Conservation (phyloP, 2,113 vertebrate species). For the Hiodon tergisus region DNA sequence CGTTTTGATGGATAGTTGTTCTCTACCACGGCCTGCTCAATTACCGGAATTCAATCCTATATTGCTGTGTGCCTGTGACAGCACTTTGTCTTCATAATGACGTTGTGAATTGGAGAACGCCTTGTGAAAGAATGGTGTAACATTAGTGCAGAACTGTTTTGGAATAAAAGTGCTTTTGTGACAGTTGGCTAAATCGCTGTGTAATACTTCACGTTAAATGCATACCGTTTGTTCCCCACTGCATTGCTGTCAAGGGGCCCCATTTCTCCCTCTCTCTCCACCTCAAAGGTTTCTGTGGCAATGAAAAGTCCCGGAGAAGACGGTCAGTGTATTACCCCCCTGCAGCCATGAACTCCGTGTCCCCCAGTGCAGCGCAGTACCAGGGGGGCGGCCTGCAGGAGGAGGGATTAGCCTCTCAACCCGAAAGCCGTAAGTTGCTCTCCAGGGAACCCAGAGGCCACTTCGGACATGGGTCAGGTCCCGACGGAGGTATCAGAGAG, state of each 20-base stretch:
- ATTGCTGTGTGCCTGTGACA: neutral
- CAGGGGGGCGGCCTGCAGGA: constrained; percentile 60
- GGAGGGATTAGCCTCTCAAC: constrained; percentile 49
- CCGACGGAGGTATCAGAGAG: constrained; percentile 38
- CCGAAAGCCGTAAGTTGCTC: constrained; percentile 41
- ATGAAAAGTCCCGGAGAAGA: constrained; percentile 36
- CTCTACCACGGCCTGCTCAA: too few relatives aligned
- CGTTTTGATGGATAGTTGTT: too few relatives aligned
- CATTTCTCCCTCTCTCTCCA: neutral
- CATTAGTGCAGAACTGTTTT: neutral
- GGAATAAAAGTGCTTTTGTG: too few relatives aligned
- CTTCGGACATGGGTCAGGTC: constrained; percentile 33
- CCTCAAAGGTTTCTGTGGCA: constrained; percentile 40
- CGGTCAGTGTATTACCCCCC: constrained; percentile 26
- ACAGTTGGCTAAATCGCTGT: too few relatives aligned
- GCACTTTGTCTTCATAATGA: neutral
- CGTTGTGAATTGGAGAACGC: too few relatives aligned
- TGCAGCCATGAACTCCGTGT: constrained; percentile 76
- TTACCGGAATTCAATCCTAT: too few relatives aligned
- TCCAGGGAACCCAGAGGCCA: constrained; percentile 49
- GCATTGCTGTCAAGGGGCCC: too few relatives aligned
- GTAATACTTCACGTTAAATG: too few relatives aligned
- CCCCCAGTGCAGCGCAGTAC: constrained; percentile 74
- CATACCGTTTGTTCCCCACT: too few relatives aligned
- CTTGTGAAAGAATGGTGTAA: too few relatives aligned